Conservation (phyloP, 2,888 invertebrate genomes). For the Liodrosophila aerea region DNA sequence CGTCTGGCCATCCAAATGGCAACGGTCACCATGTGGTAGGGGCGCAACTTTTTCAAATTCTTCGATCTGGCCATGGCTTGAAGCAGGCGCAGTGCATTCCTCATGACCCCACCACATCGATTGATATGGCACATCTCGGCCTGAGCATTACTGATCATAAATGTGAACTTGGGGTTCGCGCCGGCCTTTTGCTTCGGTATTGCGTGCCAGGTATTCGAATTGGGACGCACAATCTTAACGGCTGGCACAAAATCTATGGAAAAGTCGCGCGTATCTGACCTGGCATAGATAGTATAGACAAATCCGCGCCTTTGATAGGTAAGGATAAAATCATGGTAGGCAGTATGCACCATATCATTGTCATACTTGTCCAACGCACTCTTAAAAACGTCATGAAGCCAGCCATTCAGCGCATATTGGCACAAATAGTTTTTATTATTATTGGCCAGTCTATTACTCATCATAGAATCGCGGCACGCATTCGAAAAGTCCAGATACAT, state of each 20-base stretch:
- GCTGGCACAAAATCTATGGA: slow-evolving; percentile 68
- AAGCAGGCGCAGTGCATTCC: slow-evolving; percentile 34
- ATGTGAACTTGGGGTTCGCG: slow-evolving; percentile 29
- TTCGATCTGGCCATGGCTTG: slow-evolving; percentile 34
- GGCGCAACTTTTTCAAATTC: slow-evolving; percentile 24
- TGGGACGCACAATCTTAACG: slow-evolving; percentile 36
- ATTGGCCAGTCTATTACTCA: slow-evolving; percentile 17
- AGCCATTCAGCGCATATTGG: slow-evolving; percentile 13
- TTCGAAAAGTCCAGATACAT: slow-evolving; percentile 47
- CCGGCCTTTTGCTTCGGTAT: slow-evolving; percentile 51
- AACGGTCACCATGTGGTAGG: slow-evolving; percentile 33
- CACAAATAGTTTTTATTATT: slow-evolving; percentile 14
- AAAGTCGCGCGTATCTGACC: slow-evolving; percentile 26
- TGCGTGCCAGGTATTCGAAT: slow-evolving; percentile 41
- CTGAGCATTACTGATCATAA: slow-evolving; percentile 29
- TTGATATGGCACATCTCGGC: slow-evolving; percentile 33
- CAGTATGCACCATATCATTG: slow-evolving; percentile 2
- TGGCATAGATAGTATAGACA: slow-evolving; percentile 55
- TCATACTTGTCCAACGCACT: slow-evolving; percentile 8
- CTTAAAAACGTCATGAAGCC: slow-evolving; percentile 33
- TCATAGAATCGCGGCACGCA: slow-evolving; percentile 1
- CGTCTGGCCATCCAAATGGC: slow-evolving; percentile 24
- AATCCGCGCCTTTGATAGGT: slow-evolving; percentile 37
- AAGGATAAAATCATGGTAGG: slow-evolving; percentile 30
- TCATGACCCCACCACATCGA: slow-evolving; percentile 23